Conservation (phyloP, 2,888 invertebrate species). For the Clivina fossor region DNA sequence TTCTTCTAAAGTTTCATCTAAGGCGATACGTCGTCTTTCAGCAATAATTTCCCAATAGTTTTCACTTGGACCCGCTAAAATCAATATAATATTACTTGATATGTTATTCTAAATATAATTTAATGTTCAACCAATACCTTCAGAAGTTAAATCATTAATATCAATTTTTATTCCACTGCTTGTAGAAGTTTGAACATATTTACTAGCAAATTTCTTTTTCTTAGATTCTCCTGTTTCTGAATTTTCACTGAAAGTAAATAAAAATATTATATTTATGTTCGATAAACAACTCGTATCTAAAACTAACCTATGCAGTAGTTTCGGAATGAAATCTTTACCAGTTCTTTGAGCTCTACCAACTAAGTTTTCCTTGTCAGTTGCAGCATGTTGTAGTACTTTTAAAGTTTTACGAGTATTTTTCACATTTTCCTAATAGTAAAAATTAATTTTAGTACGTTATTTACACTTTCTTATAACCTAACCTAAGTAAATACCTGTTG, state of each 20-base stretch:
- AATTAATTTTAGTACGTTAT: slow-evolving; percentile 17
- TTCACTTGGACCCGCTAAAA: slow-evolving; percentile 64
- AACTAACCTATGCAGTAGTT: slow-evolving; percentile 12
- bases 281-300: no score
- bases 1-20: slow-evolving; percentile 73
- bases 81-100: slow-evolving; percentile 11
- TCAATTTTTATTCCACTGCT: slow-evolving; percentile 60
- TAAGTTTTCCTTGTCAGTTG: slow-evolving; percentile 75
- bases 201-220: slow-evolving; percentile 60
- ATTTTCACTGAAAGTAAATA: slow-evolving; percentile 46
- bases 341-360: slow-evolving; percentile 64
- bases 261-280: background rate
- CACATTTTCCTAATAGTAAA: slow-evolving; percentile 57
- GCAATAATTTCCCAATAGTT: slow-evolving; percentile 77
- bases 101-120: background rate
- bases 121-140: slow-evolving; percentile 47
- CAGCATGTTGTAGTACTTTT: slow-evolving; percentile 72
- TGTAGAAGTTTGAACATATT: slow-evolving; percentile 66
- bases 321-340: slow-evolving; percentile 45
- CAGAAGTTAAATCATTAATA: slow-evolving; percentile 69
- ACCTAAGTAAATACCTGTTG: slow-evolving; percentile 46
- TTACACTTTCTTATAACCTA: slow-evolving; percentile 18
- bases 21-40: slow-evolving; percentile 69
- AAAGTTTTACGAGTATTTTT: slow-evolving; percentile 66
- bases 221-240: slow-evolving; percentile 52